These are phyloP conservation scores for Nothocercus nigrocapillus DNA, from an alignment of 2,113 vertebrate species.

Conservation along the genomic window DNA sequence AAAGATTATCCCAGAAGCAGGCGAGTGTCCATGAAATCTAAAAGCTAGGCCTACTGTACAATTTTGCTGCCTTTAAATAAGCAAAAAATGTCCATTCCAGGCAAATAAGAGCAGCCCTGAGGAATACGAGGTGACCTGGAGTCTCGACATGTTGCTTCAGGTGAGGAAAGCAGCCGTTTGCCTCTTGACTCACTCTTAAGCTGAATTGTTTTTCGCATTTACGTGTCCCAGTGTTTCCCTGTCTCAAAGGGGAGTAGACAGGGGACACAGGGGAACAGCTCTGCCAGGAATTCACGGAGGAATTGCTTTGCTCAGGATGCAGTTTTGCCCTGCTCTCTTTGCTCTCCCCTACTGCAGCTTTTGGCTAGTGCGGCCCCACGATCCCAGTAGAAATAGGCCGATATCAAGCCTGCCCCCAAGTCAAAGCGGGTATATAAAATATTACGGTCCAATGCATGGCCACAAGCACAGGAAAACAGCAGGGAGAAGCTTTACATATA, in stretches of 20 bases:
- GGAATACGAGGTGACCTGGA: background rate
- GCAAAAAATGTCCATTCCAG: background rate
- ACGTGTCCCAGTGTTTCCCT: background rate
- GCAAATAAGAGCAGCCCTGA: background rate
- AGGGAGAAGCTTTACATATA: background rate
- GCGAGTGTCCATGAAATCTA: background rate
- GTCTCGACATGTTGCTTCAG: background rate
- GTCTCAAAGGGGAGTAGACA: background rate
- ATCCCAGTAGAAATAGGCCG: background rate
- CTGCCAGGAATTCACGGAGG: background rate
- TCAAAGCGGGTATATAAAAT: background rate
- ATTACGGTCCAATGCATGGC: background rate
- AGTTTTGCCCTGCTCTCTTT: background rate
- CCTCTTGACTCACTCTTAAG: background rate
- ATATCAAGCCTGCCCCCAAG: background rate
- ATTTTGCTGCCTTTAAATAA: background rate
- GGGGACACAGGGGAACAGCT: background rate
- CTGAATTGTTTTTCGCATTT: background rate
- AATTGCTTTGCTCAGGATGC: background rate
- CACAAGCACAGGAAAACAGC: background rate
- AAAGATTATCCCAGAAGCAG: background rate
- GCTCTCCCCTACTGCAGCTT: background rate
- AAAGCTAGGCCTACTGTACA: background rate
- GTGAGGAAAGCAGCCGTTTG: background rate
- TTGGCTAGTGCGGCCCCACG: background rate